Conservation (phyloP, 2,113 vertebrate species). For the Rattus rattus region DNA sequence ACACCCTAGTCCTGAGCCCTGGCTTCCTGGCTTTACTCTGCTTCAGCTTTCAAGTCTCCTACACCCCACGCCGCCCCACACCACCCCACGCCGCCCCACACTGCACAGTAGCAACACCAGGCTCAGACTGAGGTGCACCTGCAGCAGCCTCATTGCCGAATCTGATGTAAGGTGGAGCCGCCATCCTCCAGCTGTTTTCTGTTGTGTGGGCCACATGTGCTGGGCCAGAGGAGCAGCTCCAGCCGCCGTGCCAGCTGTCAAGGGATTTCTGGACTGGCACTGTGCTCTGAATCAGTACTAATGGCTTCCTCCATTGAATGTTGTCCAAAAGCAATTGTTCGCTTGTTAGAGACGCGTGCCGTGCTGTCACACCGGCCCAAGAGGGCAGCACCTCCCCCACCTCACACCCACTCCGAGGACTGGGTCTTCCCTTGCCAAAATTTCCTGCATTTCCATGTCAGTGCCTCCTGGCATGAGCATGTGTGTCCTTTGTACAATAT, state of each 20-base stretch:
- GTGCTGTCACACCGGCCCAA: not conserved
- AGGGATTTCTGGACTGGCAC: constrained; percentile 41
- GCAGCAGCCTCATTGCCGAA: not conserved
- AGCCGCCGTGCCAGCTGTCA: constrained; percentile 19
- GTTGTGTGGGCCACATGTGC: fast-evolving
- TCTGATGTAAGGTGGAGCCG: not conserved
- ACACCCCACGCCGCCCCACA: too few species aligned
- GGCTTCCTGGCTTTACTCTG: not conserved
- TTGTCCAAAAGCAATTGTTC: constrained; percentile 33
- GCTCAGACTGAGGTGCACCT: fast-evolving
- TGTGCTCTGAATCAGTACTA: not conserved
- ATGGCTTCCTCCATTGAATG: constrained; percentile 32
- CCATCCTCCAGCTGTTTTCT: not conserved
- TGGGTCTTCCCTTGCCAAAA: not conserved
- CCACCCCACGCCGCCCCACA: too few species aligned
- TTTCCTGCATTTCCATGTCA: not conserved
- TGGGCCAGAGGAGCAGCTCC: not conserved
- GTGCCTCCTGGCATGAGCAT: too few species aligned
- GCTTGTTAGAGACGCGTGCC: not conserved
- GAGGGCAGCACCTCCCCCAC: not conserved
- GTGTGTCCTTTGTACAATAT: not conserved
- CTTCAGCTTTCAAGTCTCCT: not conserved
- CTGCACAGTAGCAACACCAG: fast-evolving
- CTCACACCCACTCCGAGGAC: too few species aligned
- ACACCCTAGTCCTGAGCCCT: not conserved